Base-by-base conservation (phyloP, 2,888 invertebrate genomes). In the Psylliodes chrysocephalus region DNA sequence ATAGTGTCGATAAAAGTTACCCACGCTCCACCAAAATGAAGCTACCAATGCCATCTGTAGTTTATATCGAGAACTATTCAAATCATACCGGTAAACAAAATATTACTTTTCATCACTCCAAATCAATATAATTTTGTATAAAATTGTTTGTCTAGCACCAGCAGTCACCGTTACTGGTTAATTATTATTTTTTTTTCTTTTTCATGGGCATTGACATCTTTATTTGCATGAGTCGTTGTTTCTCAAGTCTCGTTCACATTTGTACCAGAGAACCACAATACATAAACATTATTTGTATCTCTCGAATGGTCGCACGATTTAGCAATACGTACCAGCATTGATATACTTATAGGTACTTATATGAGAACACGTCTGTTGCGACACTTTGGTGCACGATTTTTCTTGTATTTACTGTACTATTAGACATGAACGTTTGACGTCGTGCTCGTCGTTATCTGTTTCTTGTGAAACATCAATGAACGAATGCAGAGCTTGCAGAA, bases 321-420 rank as follows among this genome's bases (percentile, higher is more conserved):
- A 46, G 46, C 46, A 19, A 46, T 46, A 22, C 25, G 6, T 46
- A 46, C n/a, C 46, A 46, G 10, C n/a, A n/a, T n/a, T 44, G 44
- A 44, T 44, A 44, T 44, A 44, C 22, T 46, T 46, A 46, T 46
- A 12, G n/a, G 46, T 44, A 44, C 22, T 46, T 46, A 46, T 46
- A 12, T 25, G 46, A 46, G 22, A 25, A 46, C 46, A 46, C 10
- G 46, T 46, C 46, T 46, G 7, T 46, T 46, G 46, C 46, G 25
- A 46, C 46, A 46, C 46, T 46, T 46, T 46, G 22, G 46, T 19
- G 15, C 46, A 46, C 46, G 46, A 46, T 46, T 46, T 46, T 46
- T 12, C 8, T 46, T 46, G 46, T 25, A n/a, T 46, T 12, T 46
- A 8, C 5, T 7, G n/a, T 46, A 22, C n/a, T 46, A 46, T 46